Conservation (phyloP, 2,113 vertebrate genomes). For the Protobothrops mucrosquamatus region DNA sequence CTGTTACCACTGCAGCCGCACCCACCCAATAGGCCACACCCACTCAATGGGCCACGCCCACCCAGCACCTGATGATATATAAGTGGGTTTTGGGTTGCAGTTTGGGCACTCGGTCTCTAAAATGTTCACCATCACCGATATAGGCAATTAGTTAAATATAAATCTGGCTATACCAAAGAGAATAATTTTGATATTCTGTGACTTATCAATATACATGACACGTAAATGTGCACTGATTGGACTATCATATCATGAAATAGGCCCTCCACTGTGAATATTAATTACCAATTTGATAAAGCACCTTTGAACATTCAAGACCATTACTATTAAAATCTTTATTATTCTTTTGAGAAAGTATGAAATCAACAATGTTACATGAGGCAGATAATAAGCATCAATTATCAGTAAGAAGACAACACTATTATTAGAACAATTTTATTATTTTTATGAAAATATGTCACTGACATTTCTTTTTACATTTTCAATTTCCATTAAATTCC, state of each 20-base stretch:
- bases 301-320: not conserved
- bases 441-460: not conserved
- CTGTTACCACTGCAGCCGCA: too few relatives aligned
- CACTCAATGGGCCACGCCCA: too few relatives aligned
- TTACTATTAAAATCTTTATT: not conserved
- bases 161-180: not conserved
- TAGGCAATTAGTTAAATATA: not conserved
- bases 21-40: too few relatives aligned
- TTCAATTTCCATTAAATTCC: not conserved
- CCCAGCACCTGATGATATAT: too few relatives aligned
- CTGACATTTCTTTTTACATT: not conserved
- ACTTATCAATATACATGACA: not conserved
- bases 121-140: too few relatives aligned
- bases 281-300: not conserved
- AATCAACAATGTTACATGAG: not conserved
- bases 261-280: not conserved
- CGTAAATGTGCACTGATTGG: not conserved
- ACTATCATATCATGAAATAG: not conserved
- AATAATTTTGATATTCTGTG: not conserved
- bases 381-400: not conserved
- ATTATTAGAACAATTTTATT: not conserved
- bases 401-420: not conserved
- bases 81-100: too few relatives aligned
- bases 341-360: not conserved
- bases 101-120: too few relatives aligned